Conservation (phyloP, 23 tunicate genomes). For the Trididemnum clinides region DNA sequence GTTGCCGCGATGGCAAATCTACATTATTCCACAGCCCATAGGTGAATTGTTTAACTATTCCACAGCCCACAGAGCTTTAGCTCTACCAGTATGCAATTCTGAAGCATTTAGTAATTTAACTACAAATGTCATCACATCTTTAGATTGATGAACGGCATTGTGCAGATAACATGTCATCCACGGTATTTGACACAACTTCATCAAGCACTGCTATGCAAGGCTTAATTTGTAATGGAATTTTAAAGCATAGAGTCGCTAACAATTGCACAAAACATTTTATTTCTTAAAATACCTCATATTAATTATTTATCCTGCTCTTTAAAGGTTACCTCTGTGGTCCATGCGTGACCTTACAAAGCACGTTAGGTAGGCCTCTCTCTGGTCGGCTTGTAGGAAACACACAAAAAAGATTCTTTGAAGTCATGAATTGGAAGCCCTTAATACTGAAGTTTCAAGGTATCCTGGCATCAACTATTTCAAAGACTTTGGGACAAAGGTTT, state of each 20-base stretch:
- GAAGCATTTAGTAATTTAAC: background rate
- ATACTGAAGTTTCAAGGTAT: background rate
- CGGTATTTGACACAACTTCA: background rate
- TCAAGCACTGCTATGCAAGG: background rate
- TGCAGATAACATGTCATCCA: background rate
- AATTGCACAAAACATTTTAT: too few relatives aligned
- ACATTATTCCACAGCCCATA: background rate
- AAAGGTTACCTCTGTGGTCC: background rate
- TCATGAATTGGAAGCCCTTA: background rate
- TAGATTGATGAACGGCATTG: background rate
- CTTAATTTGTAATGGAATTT: too few relatives aligned
- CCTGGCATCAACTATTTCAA: background rate
- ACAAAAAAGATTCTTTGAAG: background rate
- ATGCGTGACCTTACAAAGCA: background rate
- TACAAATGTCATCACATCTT: background rate
- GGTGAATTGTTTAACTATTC: background rate
- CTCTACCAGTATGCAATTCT: background rate
- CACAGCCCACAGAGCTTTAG: background rate
- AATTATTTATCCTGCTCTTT: too few relatives aligned
- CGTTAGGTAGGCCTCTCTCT: background rate
- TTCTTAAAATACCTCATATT: too few relatives aligned
- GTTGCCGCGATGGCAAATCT: background rate
- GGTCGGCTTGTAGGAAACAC: background rate
- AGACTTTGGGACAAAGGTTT: background rate
- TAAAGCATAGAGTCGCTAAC: too few relatives aligned